A percentile compares a stretch with the other conserved stretches of the same genome.
Evolutionary conservation across 2,113 vertebrate species (phyloP).

Genomic region (Podocnemis expansa): DNA sequence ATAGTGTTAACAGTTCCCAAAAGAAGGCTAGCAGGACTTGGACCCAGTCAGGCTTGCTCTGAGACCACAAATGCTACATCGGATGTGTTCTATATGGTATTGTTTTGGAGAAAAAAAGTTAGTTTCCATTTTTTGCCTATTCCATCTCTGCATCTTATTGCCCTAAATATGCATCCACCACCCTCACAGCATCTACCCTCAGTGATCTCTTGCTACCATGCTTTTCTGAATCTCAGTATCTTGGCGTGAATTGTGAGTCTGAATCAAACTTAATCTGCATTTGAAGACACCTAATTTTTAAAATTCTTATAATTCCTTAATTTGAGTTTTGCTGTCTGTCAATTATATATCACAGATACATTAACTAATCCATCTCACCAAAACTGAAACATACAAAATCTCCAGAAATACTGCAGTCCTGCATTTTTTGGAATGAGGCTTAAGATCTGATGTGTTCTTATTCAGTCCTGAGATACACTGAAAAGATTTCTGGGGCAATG

Average conservation of each 20-base stretch:
- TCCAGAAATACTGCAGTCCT: not conserved
- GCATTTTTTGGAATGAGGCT: not conserved
- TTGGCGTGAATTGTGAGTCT: not conserved
- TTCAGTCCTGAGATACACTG: not conserved
- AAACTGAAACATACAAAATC: not conserved
- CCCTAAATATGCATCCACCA: accelerated
- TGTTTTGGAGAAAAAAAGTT: not conserved
- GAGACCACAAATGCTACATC: no score
- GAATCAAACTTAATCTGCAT: not conserved
- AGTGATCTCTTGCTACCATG: not conserved
- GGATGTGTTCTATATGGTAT: not conserved
- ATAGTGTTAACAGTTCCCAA: no score
- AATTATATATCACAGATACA: not conserved
- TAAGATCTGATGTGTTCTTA: not conserved
- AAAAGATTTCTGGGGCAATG: not conserved
- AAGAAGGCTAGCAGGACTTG: no score
- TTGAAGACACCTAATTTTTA: not conserved
- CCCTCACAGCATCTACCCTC: not conserved
- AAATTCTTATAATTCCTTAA: accelerated
- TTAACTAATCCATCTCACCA: not conserved
- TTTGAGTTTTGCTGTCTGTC: not conserved
- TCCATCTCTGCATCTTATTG: not conserved
- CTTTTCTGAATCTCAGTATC: not conserved
- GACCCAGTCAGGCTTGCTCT: no score
- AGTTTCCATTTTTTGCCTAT: not conserved